Base-by-base conservation (phyloP, 2,113 vertebrate species). In the Capricornis sumatraensis region DNA sequence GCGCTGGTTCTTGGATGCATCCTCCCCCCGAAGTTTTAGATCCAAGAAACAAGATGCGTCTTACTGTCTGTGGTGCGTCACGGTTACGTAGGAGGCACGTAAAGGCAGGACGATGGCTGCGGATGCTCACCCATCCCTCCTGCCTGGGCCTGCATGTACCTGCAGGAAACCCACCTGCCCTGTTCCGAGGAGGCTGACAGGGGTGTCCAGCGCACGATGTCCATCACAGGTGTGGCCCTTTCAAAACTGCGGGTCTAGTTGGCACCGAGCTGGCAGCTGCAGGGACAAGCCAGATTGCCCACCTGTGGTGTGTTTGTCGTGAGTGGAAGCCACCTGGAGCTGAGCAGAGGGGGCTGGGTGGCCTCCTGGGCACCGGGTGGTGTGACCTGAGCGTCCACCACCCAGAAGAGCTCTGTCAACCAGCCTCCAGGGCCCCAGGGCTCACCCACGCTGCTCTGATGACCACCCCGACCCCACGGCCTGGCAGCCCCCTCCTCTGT, bases 181-280 rank as follows among this genome's bases (percentile, higher is more conserved):
- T 23, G 36, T 3, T 23, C 25, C 21, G 1, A 3, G 79, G 55
- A 16, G 3, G 33, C 17, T 6, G n/a, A 21, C 1, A 0, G 13
- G 0, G n/a, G n/a, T 52, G 62, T 1, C 8, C 2, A 11, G 11
- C 0, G 0, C 17, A 27, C 11, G 3, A 4, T 1, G 19, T 55
- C 25, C 14, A 14, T 79, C 30, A 1, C 0, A 1, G 12, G n/a
- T 7, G 27, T 55, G 62, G 71, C 15, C 79, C 23, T 33, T 21
- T 45, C 27, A 11, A 36, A 53, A 27, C 50, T 28, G 25, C 25
- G 5, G 13, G 43, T 23, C n/a, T 5, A 14, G 17, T 6, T n/a
- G 5, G 8, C 10, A 33, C 58, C 0, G 4, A 74, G 17, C 87
- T 33, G 28, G 28, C 9, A 28, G 79, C 67, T 55, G 45, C 21